Evolutionary conservation across 2,113 vertebrate genomes (phyloP).

Genomic region (Crotalus viridis): DNA sequence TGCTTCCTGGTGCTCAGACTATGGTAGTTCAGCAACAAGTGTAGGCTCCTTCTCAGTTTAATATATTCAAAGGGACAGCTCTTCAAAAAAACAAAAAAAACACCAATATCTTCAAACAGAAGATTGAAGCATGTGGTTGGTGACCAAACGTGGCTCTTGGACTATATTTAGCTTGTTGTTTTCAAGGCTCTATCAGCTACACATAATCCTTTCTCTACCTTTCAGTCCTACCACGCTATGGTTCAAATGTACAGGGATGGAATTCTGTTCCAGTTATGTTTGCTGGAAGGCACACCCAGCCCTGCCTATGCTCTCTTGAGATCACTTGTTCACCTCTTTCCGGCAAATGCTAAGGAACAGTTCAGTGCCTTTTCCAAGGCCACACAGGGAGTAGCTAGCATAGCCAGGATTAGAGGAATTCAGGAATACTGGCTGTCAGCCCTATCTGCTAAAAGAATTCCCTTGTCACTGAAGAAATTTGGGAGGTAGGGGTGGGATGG

Average conservation of each 20-base stretch:
- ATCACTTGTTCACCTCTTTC: background rate
- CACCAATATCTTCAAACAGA: background rate
- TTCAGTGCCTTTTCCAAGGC: constrained; percentile 23
- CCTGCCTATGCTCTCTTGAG: background rate
- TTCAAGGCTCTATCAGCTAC: background rate
- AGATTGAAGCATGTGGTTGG: background rate
- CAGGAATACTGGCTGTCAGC: background rate
- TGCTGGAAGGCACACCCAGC: background rate
- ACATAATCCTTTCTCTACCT: background rate
- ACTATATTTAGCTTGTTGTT: background rate
- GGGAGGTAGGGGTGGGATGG: constrained; percentile 9
- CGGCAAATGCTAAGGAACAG: constrained; percentile 12
- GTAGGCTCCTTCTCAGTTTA: background rate
- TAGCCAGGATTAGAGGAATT: constrained; percentile 25
- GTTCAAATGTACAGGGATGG: background rate
- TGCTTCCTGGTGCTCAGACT: background rate
- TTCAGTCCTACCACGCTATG: background rate
- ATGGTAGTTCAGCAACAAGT: background rate
- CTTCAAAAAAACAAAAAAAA: background rate
- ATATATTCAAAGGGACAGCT: background rate
- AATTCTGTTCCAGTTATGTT: background rate
- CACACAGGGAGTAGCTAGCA: constrained; percentile 21
- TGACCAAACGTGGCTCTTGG: background rate
- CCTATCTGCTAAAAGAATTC: constrained; percentile 38
- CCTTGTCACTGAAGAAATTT: constrained; percentile 28